Percentiles rank a stretch among this genome's conserved stretches.
These are phyloP conservation scores for Molossus molossus DNA, from an alignment of 2,797 vertebrate genomes.

Conservation along the genomic window DNA sequence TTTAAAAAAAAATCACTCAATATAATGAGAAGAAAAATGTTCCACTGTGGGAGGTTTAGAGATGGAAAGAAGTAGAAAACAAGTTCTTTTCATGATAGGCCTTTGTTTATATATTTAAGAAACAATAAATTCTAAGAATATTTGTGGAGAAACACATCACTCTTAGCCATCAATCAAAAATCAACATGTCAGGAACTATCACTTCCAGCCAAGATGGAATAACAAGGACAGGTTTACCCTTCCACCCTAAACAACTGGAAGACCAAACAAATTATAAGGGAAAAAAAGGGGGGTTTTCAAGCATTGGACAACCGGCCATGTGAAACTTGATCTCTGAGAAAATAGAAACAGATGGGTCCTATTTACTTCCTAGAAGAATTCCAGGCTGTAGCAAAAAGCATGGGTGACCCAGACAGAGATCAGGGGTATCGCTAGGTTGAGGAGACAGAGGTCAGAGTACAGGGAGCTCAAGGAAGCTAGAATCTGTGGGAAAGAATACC, in stretches of 20 bases:
- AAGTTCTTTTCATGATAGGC: conserved; percentile 42
- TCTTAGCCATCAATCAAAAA: conserved; percentile 55
- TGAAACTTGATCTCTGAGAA: conserved; percentile 40
- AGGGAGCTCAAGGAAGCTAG: neutral
- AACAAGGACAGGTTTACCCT: neutral
- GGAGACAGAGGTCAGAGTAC: neutral
- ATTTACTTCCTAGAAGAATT: neutral
- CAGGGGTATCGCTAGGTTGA: neutral
- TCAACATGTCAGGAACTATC: conserved; percentile 22
- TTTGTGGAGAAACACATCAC: conserved; percentile 35
- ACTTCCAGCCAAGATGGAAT: conserved; percentile 7
- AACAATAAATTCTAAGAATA: conserved; percentile 49
- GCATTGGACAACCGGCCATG: neutral
- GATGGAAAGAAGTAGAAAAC: neutral
- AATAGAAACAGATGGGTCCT: conserved; percentile 27
- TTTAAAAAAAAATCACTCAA: neutral
- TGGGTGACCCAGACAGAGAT: neutral
- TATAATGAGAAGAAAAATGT: conserved; percentile 51
- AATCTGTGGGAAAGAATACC: neutral
- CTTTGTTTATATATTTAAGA: conserved; percentile 61
- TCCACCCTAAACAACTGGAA: conserved; percentile 52
- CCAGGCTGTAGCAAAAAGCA: neutral
- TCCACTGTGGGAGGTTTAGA: conserved; percentile 14
- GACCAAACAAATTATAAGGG: conserved; percentile 47
- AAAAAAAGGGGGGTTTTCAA: neutral